Percentiles rank a stretch among this genome's conserved stretches.
Evolutionary conservation across 2,797 vertebrate genomes (phyloP).

Genomic region (Loriculus beryllinus): DNA sequence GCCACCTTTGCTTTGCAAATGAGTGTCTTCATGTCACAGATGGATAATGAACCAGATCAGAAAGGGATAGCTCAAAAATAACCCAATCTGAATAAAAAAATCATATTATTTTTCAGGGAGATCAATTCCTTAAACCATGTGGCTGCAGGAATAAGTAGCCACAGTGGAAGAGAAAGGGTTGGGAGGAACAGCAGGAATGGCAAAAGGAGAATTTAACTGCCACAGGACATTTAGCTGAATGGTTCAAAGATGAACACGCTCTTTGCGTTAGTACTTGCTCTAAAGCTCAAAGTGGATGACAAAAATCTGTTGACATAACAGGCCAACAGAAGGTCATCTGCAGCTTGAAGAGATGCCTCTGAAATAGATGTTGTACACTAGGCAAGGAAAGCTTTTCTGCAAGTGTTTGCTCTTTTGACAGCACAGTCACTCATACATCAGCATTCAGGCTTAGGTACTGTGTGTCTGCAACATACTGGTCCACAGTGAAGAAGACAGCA

Average conservation of each 20-base stretch:
- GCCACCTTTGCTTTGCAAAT: background rate
- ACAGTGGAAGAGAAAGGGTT: background rate
- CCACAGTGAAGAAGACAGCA: background rate
- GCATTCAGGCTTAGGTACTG: background rate
- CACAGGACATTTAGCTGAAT: too few relatives aligned
- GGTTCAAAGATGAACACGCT: background rate
- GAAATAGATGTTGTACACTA: background rate
- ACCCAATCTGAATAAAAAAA: background rate
- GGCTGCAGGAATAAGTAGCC: background rate
- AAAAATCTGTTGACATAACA: background rate
- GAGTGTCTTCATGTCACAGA: background rate
- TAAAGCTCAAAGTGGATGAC: background rate
- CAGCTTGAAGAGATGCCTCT: background rate
- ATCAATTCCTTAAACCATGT: background rate
- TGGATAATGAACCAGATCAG: background rate
- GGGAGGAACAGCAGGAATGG: background rate
- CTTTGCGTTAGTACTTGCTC: background rate
- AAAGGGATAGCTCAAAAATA: background rate
- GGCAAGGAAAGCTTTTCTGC: background rate
- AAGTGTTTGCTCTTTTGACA: background rate
- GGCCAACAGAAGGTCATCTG: background rate
- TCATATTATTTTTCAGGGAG: background rate
- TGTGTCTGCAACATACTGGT: rapidly evolving
- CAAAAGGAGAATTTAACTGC: background rate
- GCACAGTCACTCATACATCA: rapidly evolving